Evolutionary conservation across 1,140 invertebrate genomes (phyloP), one percentile per base, ranked within the genome.

Genomic region (Acromyrmex echinatior): DNA sequence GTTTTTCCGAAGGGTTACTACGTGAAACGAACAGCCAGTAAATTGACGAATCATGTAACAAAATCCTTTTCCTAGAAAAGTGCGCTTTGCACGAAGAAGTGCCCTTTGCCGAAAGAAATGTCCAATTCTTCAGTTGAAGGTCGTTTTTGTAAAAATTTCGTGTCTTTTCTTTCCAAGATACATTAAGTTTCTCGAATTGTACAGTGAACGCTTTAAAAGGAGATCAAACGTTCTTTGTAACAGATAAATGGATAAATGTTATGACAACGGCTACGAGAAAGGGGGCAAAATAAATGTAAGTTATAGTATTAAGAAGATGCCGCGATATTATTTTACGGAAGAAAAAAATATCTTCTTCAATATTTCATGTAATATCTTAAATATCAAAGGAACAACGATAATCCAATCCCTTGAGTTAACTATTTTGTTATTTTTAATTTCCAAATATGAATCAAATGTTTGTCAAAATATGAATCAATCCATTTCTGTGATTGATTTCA

Each of bases 131-230:
- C 35, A 71, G 21, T 35, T 71, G 71, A 39, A 85, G 71, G 74
- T 80, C 45, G 56, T 62, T 58, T 66, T 86, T 66, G 62, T 80
- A 86, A 86, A 45, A 86, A 86, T 86, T 76, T 66, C 62, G 31
- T 66, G 39, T 62, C 58, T n/a, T 62, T 53, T 56, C 45, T 53
- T 80, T 21, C 12, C 28, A 56, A 2, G 62, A 45, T 65, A 53
- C 76, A 78, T 86, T 66, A 80, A 86, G 31, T 31, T 39, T 68
- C 45, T 65, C 53, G 14, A 63, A 31, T 5, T 66, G 45, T 53
- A 56, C 4, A 77, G 25, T 65, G 28, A 60, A 39, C 60, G 18
- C 35, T 80, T 86, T 66, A 66, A 80, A 77, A 74, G 62, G 35
- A 45, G 84, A 56, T 86, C 60, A 80, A 86, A 80, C 63, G 62